A percentile compares a stretch with the other conserved stretches of the same genome.
Conservation (phyloP, 2,113 vertebrate species). For the Sorex araneus region DNA sequence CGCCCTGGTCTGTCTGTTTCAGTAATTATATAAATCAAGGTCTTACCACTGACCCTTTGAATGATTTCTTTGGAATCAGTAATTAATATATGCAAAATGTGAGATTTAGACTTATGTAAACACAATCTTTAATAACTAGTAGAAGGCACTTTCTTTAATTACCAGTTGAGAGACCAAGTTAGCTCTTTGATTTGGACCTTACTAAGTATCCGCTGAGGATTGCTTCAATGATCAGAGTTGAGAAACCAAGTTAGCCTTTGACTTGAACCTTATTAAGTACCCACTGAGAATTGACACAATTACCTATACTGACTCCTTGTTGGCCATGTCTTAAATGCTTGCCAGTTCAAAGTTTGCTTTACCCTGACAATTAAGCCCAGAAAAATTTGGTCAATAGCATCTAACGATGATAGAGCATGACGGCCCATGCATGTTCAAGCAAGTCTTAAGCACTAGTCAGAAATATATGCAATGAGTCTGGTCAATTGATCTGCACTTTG, state of each 20-base stretch:
- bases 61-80: no score
- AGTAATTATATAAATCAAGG: no score
- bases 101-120: no score
- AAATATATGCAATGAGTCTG: background rate
- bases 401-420: background rate
- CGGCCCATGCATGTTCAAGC: rapidly evolving
- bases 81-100: no score
- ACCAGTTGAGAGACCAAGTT: background rate
- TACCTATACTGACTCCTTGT: background rate
- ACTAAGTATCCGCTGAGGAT: no score
- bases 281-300: no score
- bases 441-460: background rate
- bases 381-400: background rate
- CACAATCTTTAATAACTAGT: no score
- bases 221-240: background rate
- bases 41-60: no score
- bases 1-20: no score
- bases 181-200: background rate
- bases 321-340: rapidly evolving
- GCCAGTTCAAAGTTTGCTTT: background rate
- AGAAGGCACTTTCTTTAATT: no score
- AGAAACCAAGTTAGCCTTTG: background rate
- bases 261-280: no score
- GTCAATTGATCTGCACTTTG: background rate
- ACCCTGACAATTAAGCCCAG: background rate